These are phyloP conservation scores for Coregonus ussuriensis DNA, from an alignment of 2,797 vertebrate species.

Conservation along the genomic window DNA sequence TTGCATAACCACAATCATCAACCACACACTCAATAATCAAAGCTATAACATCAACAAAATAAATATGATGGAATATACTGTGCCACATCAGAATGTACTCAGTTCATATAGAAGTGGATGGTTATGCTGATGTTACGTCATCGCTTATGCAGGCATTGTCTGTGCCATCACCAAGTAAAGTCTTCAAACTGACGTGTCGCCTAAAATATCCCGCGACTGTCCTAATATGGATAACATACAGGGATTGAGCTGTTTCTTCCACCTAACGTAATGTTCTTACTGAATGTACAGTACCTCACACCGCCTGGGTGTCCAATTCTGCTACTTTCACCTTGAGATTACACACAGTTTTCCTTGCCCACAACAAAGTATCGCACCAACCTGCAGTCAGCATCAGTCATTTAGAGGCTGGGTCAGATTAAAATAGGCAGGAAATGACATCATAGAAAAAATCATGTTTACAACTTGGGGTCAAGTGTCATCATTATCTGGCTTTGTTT, in stretches of 20 bases:
- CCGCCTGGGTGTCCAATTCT: conserved; percentile 11
- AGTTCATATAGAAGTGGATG: not conserved
- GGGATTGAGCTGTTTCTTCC: conserved; percentile 20
- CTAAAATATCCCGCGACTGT: too few relatives aligned
- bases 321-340: conserved; percentile 31
- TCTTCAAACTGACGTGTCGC: not conserved
- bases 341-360: not conserved
- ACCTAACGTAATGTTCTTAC: conserved; percentile 25
- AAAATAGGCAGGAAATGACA: conserved; percentile 30
- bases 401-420: conserved; percentile 24
- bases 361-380: conserved; percentile 13
- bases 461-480: conserved; percentile 37
- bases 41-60: too few relatives aligned
- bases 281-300: conserved; percentile 25
- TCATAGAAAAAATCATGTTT: conserved; percentile 29
- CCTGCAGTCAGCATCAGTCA: not conserved
- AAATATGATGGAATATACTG: too few relatives aligned
- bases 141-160: not conserved
- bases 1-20: too few relatives aligned
- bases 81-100: too few relatives aligned
- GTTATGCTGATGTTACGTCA: not conserved
- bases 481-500: conserved; percentile 4
- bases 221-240: too few relatives aligned
- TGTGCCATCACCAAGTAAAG: not conserved
- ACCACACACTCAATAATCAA: not conserved